Evolutionary conservation across 1,140 invertebrate species (phyloP), one percentile per base, ranked within the genome.

Genomic region (Bombus turneri): DNA sequence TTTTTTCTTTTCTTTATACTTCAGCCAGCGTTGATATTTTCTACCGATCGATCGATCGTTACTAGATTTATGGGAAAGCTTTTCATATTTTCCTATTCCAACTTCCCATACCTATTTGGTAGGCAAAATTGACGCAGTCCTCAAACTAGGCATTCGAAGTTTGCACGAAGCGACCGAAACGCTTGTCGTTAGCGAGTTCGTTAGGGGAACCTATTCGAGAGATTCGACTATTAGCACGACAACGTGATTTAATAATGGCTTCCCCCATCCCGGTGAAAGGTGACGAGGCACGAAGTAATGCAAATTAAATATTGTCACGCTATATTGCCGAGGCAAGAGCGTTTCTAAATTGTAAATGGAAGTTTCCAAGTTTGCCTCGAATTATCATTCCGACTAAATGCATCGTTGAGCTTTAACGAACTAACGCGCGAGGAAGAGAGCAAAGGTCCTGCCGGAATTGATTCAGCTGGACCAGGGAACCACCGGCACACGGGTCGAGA

Each of bases 361-460:
- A 59, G 82, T 79, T 69, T 69, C 66, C 66, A 66, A 69, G 64
- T 68, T 57, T 41, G 34, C 41, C 22, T 10, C 25, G 59, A 74
- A 85, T 85, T 81, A 85, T 81, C 78, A 81, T 85, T 73, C 77
- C 12, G 15, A 9, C 18, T 85, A 74, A 81, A 81, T 53, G 77
- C 83, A 66, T 88, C 77, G 73, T 64, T n/a, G n/a, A 62, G 43
- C 86, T 87, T 73, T 86, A 88, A 89, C 83, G 83, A 88, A 57
- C 59, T 72, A 59, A 81, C 64, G 25, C 53, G 47, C 28, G n/a
- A 78, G 80, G 76, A 77, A 81, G 47, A 89, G 79, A 89, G 72
- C 68, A 71, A 89, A 80, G 69, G 79, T 89, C 86, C 68, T 69
- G 62, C 28, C 68, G 77, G 85, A 89, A 87, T 89, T 89, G 78